Evolutionary conservation across 2,113 vertebrate genomes (phyloP), one percentile per base, ranked within the genome.

Genomic region (Oplegnathus fasciatus): DNA sequence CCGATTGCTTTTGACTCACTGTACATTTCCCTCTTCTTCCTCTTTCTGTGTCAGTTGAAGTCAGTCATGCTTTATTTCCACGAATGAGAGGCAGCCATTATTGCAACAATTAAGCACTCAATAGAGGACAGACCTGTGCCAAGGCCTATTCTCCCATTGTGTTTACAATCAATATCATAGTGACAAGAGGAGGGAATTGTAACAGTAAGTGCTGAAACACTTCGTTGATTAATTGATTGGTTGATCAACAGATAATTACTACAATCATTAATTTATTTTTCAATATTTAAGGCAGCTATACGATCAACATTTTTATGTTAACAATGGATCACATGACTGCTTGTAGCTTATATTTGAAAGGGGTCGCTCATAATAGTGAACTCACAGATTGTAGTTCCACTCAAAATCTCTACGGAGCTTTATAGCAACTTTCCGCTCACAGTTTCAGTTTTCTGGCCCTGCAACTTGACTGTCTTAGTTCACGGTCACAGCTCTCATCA

Each of bases 1-100:
- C n/a, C 26, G 22, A 72, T 67, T 48, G 61, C 67, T 60, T 65
- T 44, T 15, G 65, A 71, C 46, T 77, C 80, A 52, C 54, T 30
- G 34, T 18, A 20, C 52, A 58, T 68, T 18, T 26, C 22, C 32
- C 10, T 68, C 26, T 67, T 61, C 58, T 58, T 80, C 62, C 75
- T 68, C 79, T 85, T 79, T 88, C 30, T 72, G n/a, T 48, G 34
- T 66, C 44, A 0, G 30, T 57, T 78, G 20, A 80, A 61, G 72
- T 78, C 75, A 83, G 62, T 88, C 77, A 32, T n/a, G 42, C 9
- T 78, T 60, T 28, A 74, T 84, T 86, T 86, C 77, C 57, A 72
- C 79, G 26, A 76, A 48, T 58, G 42, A 72, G 62, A 66, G 65
- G 68, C 54, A 42, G 10, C 50, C 50, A 65, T 80, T 72, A 48